Base-by-base conservation (phyloP, 2,113 vertebrate genomes). In the Tauraco erythrolophus region DNA sequence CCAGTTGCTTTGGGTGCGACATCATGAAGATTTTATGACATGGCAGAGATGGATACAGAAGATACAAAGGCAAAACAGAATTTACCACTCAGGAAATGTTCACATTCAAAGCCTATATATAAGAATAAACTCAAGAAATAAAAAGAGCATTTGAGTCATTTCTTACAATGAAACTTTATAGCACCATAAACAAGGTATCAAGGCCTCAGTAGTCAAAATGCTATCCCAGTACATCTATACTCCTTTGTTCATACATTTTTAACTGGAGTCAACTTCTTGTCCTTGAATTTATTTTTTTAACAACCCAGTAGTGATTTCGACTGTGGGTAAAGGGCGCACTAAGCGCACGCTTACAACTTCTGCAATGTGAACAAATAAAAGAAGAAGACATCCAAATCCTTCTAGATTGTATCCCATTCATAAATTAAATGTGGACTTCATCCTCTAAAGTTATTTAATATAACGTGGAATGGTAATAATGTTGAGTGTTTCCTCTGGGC, bases 271-370 rank as follows among this genome's bases (percentile, higher is more conserved):
- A 83, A 74, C 35, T 48, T 21, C 45, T 75, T 71, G 92, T 78
- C 92, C 83, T 92, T 90, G 79, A 39, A 41, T 94, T 61, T 72
- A 45, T 87, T 90, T 95, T 87, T 79, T 58, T 35, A 89, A 90
- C 62, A 80, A 53, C 30, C 1, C 71, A 61, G 66, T 58, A 92
- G 39, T 16, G 35, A 39, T 65, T 90, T 79, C 72, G 84, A 6
- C 84, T 48, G 71, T 69, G 54, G 39, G 68, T 31, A 70, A 84
- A 91, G 80, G 87, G 30, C 92, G 71, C 85, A 30, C 0, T 6
- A 48, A 88, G 41, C 0, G 0, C 74, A 79, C 4, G 6, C 48
- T 60, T 60, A 77, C 39, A 19, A n/a, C 80, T 56, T 84, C 85
- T 78, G 71, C 79, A 72, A 23, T 2, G 19, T 24, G 69, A 81